A percentile compares a stretch with the other conserved stretches of the same genome.
phyloP scores from a whole-genome alignment of 2,113 vertebrate species.

The Furnarius figulus region DNA sequence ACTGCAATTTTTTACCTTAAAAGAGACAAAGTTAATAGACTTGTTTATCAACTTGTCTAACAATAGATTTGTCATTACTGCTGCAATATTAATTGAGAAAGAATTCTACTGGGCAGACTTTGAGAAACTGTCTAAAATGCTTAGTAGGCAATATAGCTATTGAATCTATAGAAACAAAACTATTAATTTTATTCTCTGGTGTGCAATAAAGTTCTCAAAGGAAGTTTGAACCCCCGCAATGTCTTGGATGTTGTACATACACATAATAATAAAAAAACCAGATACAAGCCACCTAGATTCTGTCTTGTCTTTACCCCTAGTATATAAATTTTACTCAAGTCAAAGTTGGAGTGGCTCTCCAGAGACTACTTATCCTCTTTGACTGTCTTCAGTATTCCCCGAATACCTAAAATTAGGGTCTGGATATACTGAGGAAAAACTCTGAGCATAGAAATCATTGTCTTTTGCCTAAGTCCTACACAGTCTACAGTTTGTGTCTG shows the following conservation, averaged over 20 bases:
- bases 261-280: not conserved
- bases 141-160: not conserved
- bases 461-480: not conserved
- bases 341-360: not conserved
- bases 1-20: not conserved
- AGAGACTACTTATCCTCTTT: not conserved
- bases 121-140: not conserved
- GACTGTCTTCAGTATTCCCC: not conserved
- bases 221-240: not conserved
- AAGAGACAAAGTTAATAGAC: not conserved
- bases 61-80: not conserved
- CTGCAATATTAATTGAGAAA: not conserved
- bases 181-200: not conserved
- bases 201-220: not conserved
- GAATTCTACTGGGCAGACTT: not conserved
- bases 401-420: not conserved
- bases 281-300: not conserved
- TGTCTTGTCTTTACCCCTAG: not conserved
- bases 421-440: not conserved
- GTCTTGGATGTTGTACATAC: not conserved
- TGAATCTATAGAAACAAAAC: not conserved
- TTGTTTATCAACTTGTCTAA: not conserved
- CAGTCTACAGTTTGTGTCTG: not conserved
- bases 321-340: not conserved
- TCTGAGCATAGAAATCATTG: not conserved